A percentile compares a stretch with the other conserved stretches of the same genome.
Conservation (phyloP, 2,797 vertebrate genomes). For the Galago senegalensis region DNA sequence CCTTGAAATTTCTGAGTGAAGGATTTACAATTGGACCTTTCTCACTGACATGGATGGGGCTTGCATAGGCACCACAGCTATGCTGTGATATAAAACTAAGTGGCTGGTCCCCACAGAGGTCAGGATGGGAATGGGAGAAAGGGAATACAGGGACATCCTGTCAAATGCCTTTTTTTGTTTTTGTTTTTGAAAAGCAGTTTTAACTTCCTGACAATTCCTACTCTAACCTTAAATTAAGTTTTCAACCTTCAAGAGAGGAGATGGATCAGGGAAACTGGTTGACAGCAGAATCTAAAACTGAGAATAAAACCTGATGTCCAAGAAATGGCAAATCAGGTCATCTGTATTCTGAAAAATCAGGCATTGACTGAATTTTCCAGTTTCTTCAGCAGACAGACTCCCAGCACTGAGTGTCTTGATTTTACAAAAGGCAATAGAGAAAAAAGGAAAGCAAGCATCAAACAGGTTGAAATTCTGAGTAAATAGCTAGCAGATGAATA, state of each 20-base stretch:
- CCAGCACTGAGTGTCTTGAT: conserved; percentile 27
- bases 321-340: conserved; percentile 22
- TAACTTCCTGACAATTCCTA: conserved; percentile 39
- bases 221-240: conserved; percentile 38
- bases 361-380: background rate
- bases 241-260: background rate
- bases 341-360: conserved; percentile 16
- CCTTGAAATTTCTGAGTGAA: background rate
- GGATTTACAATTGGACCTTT: background rate
- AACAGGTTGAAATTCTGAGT: conserved; percentile 56
- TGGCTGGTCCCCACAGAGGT: background rate
- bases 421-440: conserved; percentile 22
- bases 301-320: conserved; percentile 7
- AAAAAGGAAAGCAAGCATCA: conserved; percentile 44
- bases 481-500: conserved; percentile 79
- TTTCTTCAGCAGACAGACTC: background rate
- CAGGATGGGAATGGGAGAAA: background rate
- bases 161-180: background rate
- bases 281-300: conserved; percentile 29
- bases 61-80: background rate
- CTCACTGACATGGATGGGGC: background rate
- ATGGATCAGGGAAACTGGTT: background rate
- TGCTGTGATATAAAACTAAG: background rate
- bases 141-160: background rate
- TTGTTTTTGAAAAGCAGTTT: background rate